Conservation (phyloP, 2,113 vertebrate genomes). For the Heptranchias perlo region DNA sequence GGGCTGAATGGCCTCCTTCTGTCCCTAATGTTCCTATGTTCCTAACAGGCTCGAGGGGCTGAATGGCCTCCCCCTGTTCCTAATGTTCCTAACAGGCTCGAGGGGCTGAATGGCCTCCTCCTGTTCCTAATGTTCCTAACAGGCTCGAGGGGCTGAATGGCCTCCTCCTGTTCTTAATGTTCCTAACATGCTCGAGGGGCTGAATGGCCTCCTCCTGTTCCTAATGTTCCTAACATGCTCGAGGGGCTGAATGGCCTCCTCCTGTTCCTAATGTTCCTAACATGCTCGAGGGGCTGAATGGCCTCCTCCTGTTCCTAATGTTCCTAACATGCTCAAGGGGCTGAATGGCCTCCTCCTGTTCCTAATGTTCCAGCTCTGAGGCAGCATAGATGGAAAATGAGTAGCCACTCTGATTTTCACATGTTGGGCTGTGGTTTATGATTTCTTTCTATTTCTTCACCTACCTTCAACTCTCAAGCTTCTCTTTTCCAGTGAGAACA, state of each 20-base stretch:
- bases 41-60: no score
- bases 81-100: no score
- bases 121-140: no score
- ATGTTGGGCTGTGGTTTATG: background rate
- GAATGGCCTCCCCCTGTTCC: no score
- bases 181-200: background rate
- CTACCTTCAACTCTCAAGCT: background rate
- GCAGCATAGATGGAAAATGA: background rate
- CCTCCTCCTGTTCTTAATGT: no score
- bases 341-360: background rate
- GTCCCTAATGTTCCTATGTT: no score
- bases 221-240: background rate
- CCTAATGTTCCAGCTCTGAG: background rate
- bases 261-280: background rate
- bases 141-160: no score
- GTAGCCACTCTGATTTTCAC: background rate
- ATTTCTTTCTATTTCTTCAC: background rate
- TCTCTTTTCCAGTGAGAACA: background rate
- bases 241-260: background rate
- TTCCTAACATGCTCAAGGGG: background rate
- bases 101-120: no score
- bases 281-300: background rate
- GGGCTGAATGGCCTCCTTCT: background rate
- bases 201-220: background rate
- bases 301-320: background rate